Evolutionary conservation across 2,113 vertebrate species (phyloP), one percentile per base, ranked within the genome.

Genomic region (Pelobates fuscus): DNA sequence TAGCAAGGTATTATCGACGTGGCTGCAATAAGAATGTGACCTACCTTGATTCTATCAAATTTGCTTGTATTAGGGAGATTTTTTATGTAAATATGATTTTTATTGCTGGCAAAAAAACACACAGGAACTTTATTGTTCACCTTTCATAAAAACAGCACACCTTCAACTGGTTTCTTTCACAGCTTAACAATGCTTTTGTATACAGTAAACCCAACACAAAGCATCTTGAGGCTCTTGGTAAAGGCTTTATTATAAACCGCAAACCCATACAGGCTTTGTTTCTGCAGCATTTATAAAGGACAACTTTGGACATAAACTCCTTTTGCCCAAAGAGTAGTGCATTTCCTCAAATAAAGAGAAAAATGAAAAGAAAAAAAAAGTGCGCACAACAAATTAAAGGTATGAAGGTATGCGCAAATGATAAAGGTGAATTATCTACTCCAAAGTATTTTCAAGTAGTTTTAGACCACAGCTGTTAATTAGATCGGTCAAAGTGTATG

Each of bases 81-180:
- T n/a, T n/a, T n/a, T n/a, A n/a, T n/a, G n/a, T n/a, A n/a, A n/a
- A n/a, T n/a, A n/a, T n/a, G n/a, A n/a, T n/a, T n/a, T n/a, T n/a
- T n/a, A n/a, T n/a, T n/a, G n/a, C n/a, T n/a, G n/a, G n/a, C n/a
- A n/a, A 77, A 14, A 77, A 81, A 88, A 87, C 81, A 77, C 85
- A 88, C 83, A 87, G 81, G 81, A 78, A 87, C 83, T 94, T 97
- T 96, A 98, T 96, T 96, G 92, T 92, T 94, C 89, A 91, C 86
- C 89, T 89, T 90, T 89, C 91, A 88, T 87, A 92, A 92, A 92
- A 67, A 85, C 88, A 91, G 84, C 92, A 93, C 83, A 91, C 92
- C 85, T 91, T 88, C 91, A 93, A 89, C 90, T 91, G 91, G 85
- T 88, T 92, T 89, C 90, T 88, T 92, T 93, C 87, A 89, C 88